Evolutionary conservation across 1,140 invertebrate genomes (phyloP).

Genomic region (Drosophila parvula): DNA sequence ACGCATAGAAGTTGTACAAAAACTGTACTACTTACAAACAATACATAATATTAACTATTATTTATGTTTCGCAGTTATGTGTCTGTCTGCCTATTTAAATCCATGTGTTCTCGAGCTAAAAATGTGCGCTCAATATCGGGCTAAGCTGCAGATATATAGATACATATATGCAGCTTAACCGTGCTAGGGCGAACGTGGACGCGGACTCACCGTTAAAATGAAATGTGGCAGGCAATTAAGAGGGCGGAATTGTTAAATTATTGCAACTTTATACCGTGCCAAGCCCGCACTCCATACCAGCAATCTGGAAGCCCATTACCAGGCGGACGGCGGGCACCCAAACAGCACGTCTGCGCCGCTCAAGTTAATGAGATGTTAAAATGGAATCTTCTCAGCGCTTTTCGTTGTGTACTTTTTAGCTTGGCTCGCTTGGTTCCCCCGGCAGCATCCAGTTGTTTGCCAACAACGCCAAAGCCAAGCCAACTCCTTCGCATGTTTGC

Average conservation of each 20-base stretch:
- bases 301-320: constrained; percentile 20
- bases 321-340: constrained; percentile 22
- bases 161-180: background rate
- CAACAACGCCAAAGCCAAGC: constrained; percentile 36
- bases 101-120: background rate
- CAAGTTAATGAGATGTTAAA: constrained; percentile 83
- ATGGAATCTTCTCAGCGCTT: constrained; percentile 65
- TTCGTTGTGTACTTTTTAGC: constrained; percentile 45
- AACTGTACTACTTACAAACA: too few relatives aligned
- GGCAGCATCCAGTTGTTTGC: constrained; percentile 39
- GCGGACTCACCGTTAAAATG: constrained; percentile 63
- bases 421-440: constrained; percentile 19
- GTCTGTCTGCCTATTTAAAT: too few relatives aligned
- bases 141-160: constrained; percentile 3
- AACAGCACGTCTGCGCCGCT: constrained; percentile 64
- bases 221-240: constrained; percentile 83
- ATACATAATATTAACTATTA: too few relatives aligned
- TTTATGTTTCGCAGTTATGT: too few relatives aligned
- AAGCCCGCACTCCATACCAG: background rate
- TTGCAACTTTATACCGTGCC: constrained; percentile 61
- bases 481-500: constrained; percentile 45
- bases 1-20: too few relatives aligned
- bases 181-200: background rate
- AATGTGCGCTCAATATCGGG: background rate
- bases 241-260: constrained; percentile 83